Percentiles rank a stretch among this genome's conserved stretches.
These are phyloP conservation scores for Mastomys coucha DNA, from an alignment of 2,113 vertebrate genomes.

Conservation along the genomic window DNA sequence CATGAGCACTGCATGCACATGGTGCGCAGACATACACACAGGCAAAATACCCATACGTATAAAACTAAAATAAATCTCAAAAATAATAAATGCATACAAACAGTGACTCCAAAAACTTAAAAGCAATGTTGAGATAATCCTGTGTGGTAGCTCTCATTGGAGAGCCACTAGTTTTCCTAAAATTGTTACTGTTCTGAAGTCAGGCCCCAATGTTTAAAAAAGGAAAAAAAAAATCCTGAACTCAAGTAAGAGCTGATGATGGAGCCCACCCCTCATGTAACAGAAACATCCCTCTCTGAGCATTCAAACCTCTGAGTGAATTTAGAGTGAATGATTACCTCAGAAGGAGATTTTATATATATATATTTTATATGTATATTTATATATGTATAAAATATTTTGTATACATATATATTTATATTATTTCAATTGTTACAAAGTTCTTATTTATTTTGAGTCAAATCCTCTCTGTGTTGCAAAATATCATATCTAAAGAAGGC, in stretches of 20 bases:
- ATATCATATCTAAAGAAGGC: neutral
- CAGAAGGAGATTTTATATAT: neutral
- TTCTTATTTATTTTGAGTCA: neutral
- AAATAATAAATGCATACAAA: neutral
- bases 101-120: neutral
- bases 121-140: neutral
- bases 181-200: conserved; percentile 5
- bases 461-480: neutral
- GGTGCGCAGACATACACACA: neutral
- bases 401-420: no score
- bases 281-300: neutral
- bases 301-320: neutral
- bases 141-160: neutral
- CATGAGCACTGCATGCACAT: neutral
- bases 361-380: no score
- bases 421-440: neutral
- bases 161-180: neutral
- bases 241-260: neutral
- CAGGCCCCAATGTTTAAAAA: neutral
- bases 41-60: neutral
- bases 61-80: neutral
- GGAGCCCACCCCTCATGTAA: neutral
- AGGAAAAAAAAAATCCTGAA: neutral
- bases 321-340: neutral
- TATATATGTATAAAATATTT: no score